Base-by-base conservation (phyloP, 2,888 invertebrate species). In the Drosophila helvetica region DNA sequence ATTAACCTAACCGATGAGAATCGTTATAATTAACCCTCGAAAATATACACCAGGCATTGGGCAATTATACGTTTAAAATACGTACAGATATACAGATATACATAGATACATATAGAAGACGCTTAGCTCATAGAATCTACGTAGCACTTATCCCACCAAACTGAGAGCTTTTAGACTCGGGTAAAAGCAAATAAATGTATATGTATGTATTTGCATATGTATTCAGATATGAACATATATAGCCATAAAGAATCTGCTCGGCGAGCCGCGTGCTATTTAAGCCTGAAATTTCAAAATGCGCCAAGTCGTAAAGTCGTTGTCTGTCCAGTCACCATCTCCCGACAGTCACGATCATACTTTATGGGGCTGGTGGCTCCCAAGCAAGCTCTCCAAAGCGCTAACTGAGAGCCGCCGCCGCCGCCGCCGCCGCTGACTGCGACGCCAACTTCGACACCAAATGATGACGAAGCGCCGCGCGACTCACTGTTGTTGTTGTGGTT, bases 21-120 rank as follows among this genome's bases (percentile, higher is more conserved):
- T 73, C 70, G 72, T 83, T 83, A 86, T 69, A 86, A 88, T 80
- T 83, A 84, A 83, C 83, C 83, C 88, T 83, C 86, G 63, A 76
- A 74, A 83, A 68, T 22, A 68, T 51, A 58, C 68, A 62, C 38
- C 55, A 15, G 57, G 50, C 67, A 33, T 58, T 45, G 25, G 43
- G 55, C 52, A 58, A 63, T 63, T 72, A 70, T 62, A 55, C 43
- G 54, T 43, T 48, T 27, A 48, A 47, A 19, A 33, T 46, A 65
- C 65, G 56, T 61, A 58, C 27, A 33, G 19, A 33, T 47, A 6
- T 51, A 27, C 4, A 22, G 22, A 22, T 22, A 22, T 22, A 22
- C 22, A n/a, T n/a, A n/a, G 22, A 22, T 22, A 22, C 46, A 52
- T 61, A 55, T 22, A 54, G 22, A 50, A 64, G 45, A 47, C 38